A percentile compares a stretch with the other conserved stretches of the same genome.
phyloP scores from a whole-genome alignment of 2,888 invertebrate species.

The Cosmia pyralina region DNA sequence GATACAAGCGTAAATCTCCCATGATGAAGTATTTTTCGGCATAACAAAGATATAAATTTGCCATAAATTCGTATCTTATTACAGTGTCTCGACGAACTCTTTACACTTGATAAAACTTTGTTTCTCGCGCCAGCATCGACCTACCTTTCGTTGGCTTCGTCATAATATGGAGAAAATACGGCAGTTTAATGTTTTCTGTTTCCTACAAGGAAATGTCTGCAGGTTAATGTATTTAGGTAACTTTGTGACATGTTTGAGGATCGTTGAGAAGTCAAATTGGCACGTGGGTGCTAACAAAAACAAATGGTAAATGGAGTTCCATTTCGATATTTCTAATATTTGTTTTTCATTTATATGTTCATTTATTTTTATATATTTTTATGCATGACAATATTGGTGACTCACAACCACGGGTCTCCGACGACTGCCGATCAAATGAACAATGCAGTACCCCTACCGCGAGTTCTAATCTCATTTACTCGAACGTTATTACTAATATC shows the following conservation, averaged over 20 bases:
- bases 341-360: conserved; percentile 14
- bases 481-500: too few species aligned
- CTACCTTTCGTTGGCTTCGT: conserved; percentile 52
- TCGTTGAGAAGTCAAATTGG: conserved; percentile 25
- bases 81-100: conserved; percentile 74
- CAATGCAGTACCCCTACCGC: too few species aligned
- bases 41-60: conserved; percentile 76
- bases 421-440: too few species aligned
- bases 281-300: conserved; percentile 1
- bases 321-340: not conserved
- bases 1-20: conserved; percentile 50
- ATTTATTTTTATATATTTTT: not conserved
- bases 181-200: conserved; percentile 55
- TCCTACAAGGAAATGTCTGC: conserved; percentile 64
- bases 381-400: too few species aligned
- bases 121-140: conserved; percentile 61
- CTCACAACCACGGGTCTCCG: too few species aligned
- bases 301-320: not conserved
- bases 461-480: too few species aligned
- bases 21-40: conserved; percentile 69
- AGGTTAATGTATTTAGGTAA: conserved; percentile 42
- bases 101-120: conserved; percentile 79
- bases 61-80: conserved; percentile 78
- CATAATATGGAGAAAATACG: conserved; percentile 59
- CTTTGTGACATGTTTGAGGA: conserved; percentile 27